Evolutionary conservation across 2,888 invertebrate genomes (phyloP), one percentile per base, ranked within the genome.

Genomic region (Julus scandinavius): DNA sequence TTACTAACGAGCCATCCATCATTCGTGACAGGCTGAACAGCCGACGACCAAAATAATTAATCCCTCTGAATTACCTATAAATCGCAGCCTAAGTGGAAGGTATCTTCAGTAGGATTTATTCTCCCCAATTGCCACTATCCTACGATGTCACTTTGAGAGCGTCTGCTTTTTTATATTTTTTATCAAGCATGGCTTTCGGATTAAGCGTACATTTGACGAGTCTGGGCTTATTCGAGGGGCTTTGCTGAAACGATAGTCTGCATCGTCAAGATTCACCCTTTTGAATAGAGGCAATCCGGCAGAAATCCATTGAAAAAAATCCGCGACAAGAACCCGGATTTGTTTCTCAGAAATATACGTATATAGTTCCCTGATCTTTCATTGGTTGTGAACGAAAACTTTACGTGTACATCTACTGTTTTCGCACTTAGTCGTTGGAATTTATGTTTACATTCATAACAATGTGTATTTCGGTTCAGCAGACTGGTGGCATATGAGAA

Each of bases 31-130:
- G 49, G 87, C 49, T 40, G 83, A 87, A 83, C 40, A 49, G 83
- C 40, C 63, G 87, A 83, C 40, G 87, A 87, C 87, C 87, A 87
- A 87, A 87, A 72, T 87, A 87, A 87, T 87, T 87, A 87, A 87
- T 87, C 87, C 87, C 58, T 87, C 80, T 29, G 87, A 87, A 87
- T 87, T 87, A 87, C 87, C 58, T 87, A 87, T 87, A 87, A 87
- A 87, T 87, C 87, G 87, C 45, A 20, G 72, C 41, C 87, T 87
- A 83, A 87, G 50, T 80, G 80, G 87, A 87, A 83, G 45, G 87
- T 63, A 84, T 84, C 84, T 84, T 45, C 83, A 84, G 9, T 7
- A n/a, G 63, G 63, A n/a, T n/a, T 63, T n/a, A 17, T n/a, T 63
- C 63, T n/a, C 63, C 63, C 63, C 63, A 63, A 63, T n/a, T n/a